Evolutionary conservation across 1,140 invertebrate genomes (phyloP), one percentile per base, ranked within the genome.

Genomic region (Sycophaga agraensis): DNA sequence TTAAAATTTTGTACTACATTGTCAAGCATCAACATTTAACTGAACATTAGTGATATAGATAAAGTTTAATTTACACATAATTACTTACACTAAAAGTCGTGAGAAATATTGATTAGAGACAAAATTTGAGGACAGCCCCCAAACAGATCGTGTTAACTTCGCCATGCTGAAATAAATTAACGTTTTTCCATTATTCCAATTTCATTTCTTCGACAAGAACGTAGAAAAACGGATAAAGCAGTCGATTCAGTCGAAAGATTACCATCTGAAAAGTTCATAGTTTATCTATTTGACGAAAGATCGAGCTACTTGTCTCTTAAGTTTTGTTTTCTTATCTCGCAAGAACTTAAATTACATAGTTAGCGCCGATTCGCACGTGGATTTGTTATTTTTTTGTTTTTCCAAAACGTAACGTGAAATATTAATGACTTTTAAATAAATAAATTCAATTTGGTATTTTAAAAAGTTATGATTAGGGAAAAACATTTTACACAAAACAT

Each of bases 41-140:
- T n/a, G n/a, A n/a, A n/a, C n/a, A n/a, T n/a, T n/a, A n/a, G n/a
- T n/a, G n/a, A n/a, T 6, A 58, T 43, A 49, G 34, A 4, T n/a
- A n/a, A 24, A 22, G 1, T 40, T 11, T 28, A 2, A 31, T 22
- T 16, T 42, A 4, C 31, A 21, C 11, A 14, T 0, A 35, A 35
- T 39, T 51, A 77, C 79, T 79, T 57, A 80, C 79, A 63, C 65
- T 55, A 80, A 68, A 46, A 81, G 73, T 68, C 74, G 75, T 51
- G 79, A 81, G 66, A 80, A 80, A 65, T 80, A 81, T 42, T 74
- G 75, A 67, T 81, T 81, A 7, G 78, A 75, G 21, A 71, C 71
- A 63, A 81, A 81, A 73, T 80, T 81, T 19, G 79, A 81, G 39
- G 79, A 81, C 19, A 80, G 40, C 45, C 70, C 71, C 78, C 78